Evolutionary conservation across 2,888 invertebrate species (phyloP), one percentile per base, ranked within the genome.

Genomic region (Dynastes grantii): DNA sequence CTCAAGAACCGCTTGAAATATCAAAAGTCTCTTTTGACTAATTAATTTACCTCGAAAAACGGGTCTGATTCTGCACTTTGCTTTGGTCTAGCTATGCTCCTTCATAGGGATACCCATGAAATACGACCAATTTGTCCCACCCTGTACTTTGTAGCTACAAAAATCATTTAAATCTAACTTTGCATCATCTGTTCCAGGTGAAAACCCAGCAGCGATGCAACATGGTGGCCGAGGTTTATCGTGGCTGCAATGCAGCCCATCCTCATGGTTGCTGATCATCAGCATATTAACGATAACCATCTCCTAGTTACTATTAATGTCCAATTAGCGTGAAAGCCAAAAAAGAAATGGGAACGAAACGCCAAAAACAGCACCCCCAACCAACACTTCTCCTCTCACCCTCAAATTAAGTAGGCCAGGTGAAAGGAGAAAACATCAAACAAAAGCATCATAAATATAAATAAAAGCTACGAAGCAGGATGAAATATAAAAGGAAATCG

Each of bases 201-300:
- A 90, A 84, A 90, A 90, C 85, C 90, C 90, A 53, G 90, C 90
- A 45, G 90, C 90, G 13, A 90, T 90, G 90, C 90, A 90, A 83
- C 90, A 90, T 81, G 90, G 90, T 67, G 90, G 90, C 29, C 84
- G 88, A 80, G 89, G 88, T 78, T 83, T 89, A 51, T 89, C 89
- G 64, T 89, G 89, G 89, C 84, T 89, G 68, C 87, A 88, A 81
- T 88, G 88, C 84, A 88, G 88, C 83, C 89, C 89, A 16, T 88
- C 89, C 45, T 87, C 88, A 45, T 89, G 89, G 89, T 83, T 88
- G 65, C 84, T 89, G 77, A 83, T 88, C 76, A 84, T 87, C 78
- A 86, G 87, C 37, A 84, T 88, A 77, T 83, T 86, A 51, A 83
- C 86, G 79, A 80, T 83, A 71, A 84, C 86, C 80, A 83, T 88